Base-by-base conservation (phyloP, 2,888 invertebrate species). In the Anoplius nigerrimus region DNA sequence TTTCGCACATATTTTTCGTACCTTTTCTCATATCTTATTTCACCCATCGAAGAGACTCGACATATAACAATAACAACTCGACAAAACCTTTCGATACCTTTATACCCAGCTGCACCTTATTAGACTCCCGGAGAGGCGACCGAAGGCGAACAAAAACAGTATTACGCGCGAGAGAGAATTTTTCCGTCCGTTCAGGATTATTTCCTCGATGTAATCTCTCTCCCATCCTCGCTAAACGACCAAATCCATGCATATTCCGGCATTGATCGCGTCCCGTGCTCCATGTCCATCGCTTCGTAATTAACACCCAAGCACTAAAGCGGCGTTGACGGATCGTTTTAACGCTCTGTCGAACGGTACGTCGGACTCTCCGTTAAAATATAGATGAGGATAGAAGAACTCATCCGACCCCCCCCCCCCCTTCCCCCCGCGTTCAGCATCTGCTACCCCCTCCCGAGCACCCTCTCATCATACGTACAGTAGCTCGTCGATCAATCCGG, bases 401-500 rank as follows among this genome's bases (percentile, higher is more conserved):
- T 51, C 64, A 53, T 45, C 59, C 58, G 58, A 57, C 73, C 67
- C 72, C 21, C 27, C 55, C 58, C 43, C 56, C 43, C 45, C 18
- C 34, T 24, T n/a, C 42, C 16, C 15, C 53, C 13, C 53, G 21
- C 43, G 16, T 21, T 21, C 46, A 22, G 18, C 34, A 46, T 21
- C 18, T 22, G 42, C 45, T 15, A n/a, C 16, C 42, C 20, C 34
- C 53, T 24, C 48, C 22, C 24, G 18, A 45, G 27, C 48, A 24
- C 65, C 57, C 45, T 48, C 42, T 46, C 61, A 59, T 45, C 60
- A 61, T 70, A 61, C 34, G 64, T 48, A 46, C 61, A 73, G 65
- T 71, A 65, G 74, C 80, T 82, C 84, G 84, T 85, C 83, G 80
- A 84, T 85, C 85, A 84, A 82, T 79, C 80, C 64, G 61, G 69